Evolutionary conservation across 2,113 vertebrate species (phyloP), one percentile per base, ranked within the genome.

Genomic region (Pseudolaguvia tuberculata): DNA sequence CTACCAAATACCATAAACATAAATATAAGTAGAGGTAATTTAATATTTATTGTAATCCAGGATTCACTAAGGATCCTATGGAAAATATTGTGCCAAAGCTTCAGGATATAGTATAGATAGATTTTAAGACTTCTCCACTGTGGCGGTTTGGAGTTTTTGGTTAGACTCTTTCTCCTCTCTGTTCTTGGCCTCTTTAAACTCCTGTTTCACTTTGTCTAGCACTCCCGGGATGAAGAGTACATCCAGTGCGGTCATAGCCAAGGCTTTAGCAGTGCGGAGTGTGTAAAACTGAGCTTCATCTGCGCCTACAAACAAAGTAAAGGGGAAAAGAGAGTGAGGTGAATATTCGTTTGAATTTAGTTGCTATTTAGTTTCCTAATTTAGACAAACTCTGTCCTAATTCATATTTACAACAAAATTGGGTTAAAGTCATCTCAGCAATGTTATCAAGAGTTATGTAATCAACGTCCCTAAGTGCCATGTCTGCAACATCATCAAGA

Each of bases 201-300:
- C 93, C 68, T 91, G 80, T 80, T 84, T 89, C 78, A 93, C 75
- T 72, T 77, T 86, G 81, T 92, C 86, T 23, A 95, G 75, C 56
- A 93, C 81, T 57, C 87, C 88, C 25, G 92, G 92, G 56, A 88
- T 85, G 83, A 93, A 92, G 78, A 94, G 83, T 39, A 95, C 86
- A 78, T 94, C 93, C 86, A 95, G 73, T 0, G 93, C 92, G 6
- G 93, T 95, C 93, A 94, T 94, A 7, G 91, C 90, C 85, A 95
- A 81, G 70, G 92, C 91, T 85, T 94, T 94, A 20, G 92, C 92
- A 1, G 91, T 87, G 21, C 92, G 85, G 80, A 94, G 83, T n/a
- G 93, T 76, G 2, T 92, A 95, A 47, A 79, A 50, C 86, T 25
- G 82, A 11, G 79, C 77, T 59, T 12, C 73, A 42, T 39, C 67